A percentile compares a stretch with the other conserved stretches of the same genome.
Evolutionary conservation across 2,888 invertebrate species (phyloP).

Genomic region (Conus canariensis): DNA sequence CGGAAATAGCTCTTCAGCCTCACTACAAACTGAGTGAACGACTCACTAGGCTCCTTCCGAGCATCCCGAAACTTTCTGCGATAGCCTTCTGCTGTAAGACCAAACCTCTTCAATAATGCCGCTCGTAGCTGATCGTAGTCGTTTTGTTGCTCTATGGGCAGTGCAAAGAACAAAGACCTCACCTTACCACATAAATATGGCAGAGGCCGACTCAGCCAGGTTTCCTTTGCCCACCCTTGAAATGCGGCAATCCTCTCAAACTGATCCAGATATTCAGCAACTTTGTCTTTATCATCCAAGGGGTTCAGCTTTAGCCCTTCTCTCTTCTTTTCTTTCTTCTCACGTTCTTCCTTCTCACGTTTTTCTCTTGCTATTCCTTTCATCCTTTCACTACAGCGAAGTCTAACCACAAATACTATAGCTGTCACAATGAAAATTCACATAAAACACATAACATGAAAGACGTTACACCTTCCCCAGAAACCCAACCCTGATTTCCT

Average conservation of each 20-base stretch:
- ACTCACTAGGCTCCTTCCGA: neutral
- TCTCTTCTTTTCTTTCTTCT: neutral
- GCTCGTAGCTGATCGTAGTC: neutral
- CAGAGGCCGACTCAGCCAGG: neutral
- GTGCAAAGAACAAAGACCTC: neutral
- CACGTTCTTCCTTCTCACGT: neutral
- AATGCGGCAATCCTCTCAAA: constrained; percentile 5
- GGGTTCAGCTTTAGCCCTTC: neutral
- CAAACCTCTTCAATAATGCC: neutral
- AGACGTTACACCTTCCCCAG: too few relatives aligned
- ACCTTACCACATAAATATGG: neutral
- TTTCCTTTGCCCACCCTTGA: neutral
- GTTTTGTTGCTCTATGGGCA: neutral
- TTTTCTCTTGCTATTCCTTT: neutral
- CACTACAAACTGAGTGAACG: neutral
- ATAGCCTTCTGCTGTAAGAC: neutral
- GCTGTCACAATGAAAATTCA: too few relatives aligned
- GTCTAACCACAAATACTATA: too few relatives aligned
- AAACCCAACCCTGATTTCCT: too few relatives aligned
- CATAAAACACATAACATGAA: too few relatives aligned
- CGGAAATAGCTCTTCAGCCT: neutral
- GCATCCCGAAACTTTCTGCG: neutral
- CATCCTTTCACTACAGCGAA: too few relatives aligned
- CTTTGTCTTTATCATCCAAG: neutral
- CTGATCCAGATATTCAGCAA: neutral